These are phyloP conservation scores for human DNA, from an alignment of 2,113 vertebrate species.

Conservation along the genomic window DNA sequence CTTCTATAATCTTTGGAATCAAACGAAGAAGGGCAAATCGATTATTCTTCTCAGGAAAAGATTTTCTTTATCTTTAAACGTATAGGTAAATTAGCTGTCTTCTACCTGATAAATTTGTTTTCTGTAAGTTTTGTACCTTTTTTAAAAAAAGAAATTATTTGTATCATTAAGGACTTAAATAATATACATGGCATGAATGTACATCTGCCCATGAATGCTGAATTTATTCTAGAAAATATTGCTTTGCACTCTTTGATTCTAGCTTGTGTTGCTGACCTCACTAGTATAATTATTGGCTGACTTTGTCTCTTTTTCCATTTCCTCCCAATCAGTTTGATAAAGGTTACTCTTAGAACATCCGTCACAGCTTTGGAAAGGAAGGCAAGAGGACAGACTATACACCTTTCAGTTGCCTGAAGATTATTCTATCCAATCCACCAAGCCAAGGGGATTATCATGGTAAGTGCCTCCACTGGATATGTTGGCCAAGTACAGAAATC, in stretches of 20 bases:
- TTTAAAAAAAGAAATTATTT: background rate
- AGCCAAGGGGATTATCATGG: slow-evolving; percentile 97
- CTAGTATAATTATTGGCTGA: slow-evolving; percentile 74
- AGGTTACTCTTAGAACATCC: slow-evolving; percentile 95
- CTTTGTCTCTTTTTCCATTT: slow-evolving; percentile 73
- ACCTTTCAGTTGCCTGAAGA: slow-evolving; percentile 98
- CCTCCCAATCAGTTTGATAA: slow-evolving; percentile 93
- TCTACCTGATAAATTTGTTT: background rate
- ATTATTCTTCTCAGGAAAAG: background rate
- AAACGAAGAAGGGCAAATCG: background rate
- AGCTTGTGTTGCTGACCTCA: slow-evolving; percentile 77
- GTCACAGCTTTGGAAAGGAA: slow-evolving; percentile 97
- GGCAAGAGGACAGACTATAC: slow-evolving; percentile 98
- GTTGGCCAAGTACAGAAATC: background rate
- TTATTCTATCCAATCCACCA: slow-evolving; percentile 96
- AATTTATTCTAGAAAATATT: slow-evolving; percentile 43
- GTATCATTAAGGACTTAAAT: background rate
- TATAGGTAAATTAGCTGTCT: background rate
- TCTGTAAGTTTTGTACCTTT: background rate
- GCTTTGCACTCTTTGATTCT: slow-evolving; percentile 76
- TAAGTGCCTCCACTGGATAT: slow-evolving; percentile 83
- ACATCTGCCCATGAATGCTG: background rate
- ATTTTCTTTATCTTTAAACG: background rate
- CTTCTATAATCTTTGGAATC: background rate
- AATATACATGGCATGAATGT: background rate